Base-by-base conservation (phyloP, 2,113 vertebrate species). In the Spea multiplicata region DNA sequence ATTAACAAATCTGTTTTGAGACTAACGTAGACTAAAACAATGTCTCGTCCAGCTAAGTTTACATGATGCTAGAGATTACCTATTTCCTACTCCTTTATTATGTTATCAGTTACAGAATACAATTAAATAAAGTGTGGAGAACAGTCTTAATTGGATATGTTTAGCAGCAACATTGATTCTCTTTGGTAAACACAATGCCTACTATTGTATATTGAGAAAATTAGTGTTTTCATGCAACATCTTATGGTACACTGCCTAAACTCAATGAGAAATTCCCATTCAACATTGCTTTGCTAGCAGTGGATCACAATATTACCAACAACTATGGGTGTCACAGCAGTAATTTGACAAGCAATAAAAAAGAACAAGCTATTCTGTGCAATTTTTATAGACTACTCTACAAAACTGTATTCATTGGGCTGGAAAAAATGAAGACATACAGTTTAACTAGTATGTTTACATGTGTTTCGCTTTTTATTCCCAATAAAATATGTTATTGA, bases 201-300 rank as follows among this genome's bases (percentile, higher is more conserved):
- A 82, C 87, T 82, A 86, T 89, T 86, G 89, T 88, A 89, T 86
- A 91, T 91, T 85, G 89, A 89, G 89, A 91, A 91, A 92, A 92
- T 91, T 91, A 91, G 88, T 93, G 88, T 93, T 92, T 93, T 92
- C 89, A 83, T 88, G 88, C 85, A 81, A 47, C 75, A 85, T 85
- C 90, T 93, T 92, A 89, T 92, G 91, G 87, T 92, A 92, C 91
- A 92, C 92, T 93, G 90, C 91, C 91, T 92, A 89, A 89, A 89
- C 82, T 93, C 88, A 91, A 92, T 88, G 84, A 83, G 30, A 55
- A 83, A 82, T 86, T 86, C 83, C 84, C 83, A 87, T 82, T 83
- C 78, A 83, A 86, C 66, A 73, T 83, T 85, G 81, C 82, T 8
- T 73, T 81, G 81, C 86, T 84, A 83, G 86, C 76, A 66, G 73